These are phyloP conservation scores for Brienomyrus brachyistius DNA, from an alignment of 2,113 vertebrate genomes.

Conservation along the genomic window DNA sequence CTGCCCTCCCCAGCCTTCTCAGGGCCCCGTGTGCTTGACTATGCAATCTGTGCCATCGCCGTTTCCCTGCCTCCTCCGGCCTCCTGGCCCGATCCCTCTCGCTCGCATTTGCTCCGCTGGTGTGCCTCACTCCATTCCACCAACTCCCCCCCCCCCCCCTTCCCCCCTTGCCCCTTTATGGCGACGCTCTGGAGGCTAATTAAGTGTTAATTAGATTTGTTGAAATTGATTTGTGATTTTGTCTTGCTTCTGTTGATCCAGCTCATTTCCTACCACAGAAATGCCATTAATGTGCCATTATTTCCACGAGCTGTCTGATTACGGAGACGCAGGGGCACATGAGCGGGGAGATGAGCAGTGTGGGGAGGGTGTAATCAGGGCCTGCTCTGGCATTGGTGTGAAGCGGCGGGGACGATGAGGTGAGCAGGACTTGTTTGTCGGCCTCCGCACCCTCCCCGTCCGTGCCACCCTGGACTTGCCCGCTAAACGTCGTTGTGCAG, in stretches of 20 bases:
- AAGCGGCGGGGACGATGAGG: neutral
- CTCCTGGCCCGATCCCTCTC: neutral
- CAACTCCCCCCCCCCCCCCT: conserved; percentile 18
- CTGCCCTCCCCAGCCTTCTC: neutral
- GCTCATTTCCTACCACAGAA: conserved; percentile 69
- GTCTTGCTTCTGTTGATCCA: conserved; percentile 65
- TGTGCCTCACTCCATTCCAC: conserved; percentile 7
- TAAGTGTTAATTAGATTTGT: conserved; percentile 77
- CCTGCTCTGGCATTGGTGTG: neutral
- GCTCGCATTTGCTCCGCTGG: neutral
- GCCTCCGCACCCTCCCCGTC: neutral
- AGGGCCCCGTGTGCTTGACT: neutral
- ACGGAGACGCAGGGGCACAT: conserved; percentile 39
- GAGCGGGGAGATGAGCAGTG: neutral
- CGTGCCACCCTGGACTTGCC: neutral
- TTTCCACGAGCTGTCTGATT: conserved; percentile 63
- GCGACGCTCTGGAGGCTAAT: conserved; percentile 66
- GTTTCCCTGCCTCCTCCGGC: conserved; percentile 32
- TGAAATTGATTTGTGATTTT: conserved; percentile 77
- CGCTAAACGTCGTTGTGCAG: neutral
- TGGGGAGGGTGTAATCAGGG: neutral
- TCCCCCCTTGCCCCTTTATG: conserved; percentile 32
- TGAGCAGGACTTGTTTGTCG: neutral
- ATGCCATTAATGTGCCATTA: conserved; percentile 72
- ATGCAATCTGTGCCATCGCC: neutral